Percentiles rank a stretch among this genome's conserved stretches.
Evolutionary conservation across 2,888 invertebrate species (phyloP).

Genomic region (Mactromeris polynyma): DNA sequence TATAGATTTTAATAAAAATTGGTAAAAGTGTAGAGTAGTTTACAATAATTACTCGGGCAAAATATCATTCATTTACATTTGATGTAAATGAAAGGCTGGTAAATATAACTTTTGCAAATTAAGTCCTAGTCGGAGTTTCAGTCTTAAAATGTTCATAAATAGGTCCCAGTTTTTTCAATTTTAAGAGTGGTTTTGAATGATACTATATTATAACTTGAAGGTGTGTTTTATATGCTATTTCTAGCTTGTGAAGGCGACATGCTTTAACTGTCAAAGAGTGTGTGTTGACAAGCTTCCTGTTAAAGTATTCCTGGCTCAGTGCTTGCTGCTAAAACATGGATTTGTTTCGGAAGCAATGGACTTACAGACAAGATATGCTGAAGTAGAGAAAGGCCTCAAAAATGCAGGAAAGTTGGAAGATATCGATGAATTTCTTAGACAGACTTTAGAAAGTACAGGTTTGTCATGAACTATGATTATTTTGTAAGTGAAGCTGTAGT

Average conservation of each 20-base stretch:
- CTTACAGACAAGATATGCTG: conserved; percentile 69
- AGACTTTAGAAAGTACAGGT: background rate
- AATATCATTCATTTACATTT: no score
- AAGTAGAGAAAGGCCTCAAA: conserved; percentile 34
- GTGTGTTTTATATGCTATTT: background rate
- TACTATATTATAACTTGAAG: no score
- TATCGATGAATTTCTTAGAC: background rate
- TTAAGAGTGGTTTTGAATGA: no score
- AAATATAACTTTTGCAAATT: no score
- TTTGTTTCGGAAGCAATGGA: conserved; percentile 73
- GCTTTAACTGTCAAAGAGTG: conserved; percentile 87
- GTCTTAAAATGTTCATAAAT: no score
- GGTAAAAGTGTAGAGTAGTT: no score
- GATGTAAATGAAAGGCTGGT: no score
- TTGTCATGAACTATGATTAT: background rate
- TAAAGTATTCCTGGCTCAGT: conserved; percentile 90
- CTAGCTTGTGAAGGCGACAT: conserved; percentile 88
- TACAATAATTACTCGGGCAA: no score
- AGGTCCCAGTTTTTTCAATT: no score
- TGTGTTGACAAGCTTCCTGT: conserved; percentile 68
- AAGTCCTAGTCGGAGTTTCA: no score
- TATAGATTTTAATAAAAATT: no score
- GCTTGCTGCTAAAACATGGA: conserved; percentile 90
- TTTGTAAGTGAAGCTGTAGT: no score
- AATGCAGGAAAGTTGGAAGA: background rate